Conservation (phyloP, 2,888 invertebrate species). For the Cephus pygmeus region DNA sequence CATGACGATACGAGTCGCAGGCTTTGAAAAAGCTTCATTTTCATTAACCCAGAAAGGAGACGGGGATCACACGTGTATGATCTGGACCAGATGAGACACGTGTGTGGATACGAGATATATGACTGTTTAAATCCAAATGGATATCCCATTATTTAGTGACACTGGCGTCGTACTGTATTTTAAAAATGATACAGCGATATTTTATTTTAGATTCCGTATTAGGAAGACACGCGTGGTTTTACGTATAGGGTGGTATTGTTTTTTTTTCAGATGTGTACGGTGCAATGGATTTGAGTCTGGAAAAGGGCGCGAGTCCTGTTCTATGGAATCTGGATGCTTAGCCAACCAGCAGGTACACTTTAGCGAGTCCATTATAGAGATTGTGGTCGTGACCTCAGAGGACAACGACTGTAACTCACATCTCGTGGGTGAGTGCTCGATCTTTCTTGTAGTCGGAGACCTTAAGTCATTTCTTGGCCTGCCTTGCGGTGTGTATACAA, state of each 20-base stretch:
- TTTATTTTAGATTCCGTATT: neutral
- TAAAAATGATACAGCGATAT: neutral
- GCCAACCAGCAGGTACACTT: slow-evolving; percentile 42
- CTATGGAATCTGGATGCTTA: neutral
- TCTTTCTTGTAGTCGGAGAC: slow-evolving; percentile 32
- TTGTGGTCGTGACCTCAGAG: slow-evolving; percentile 57
- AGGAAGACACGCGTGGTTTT: neutral
- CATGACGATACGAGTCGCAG: neutral
- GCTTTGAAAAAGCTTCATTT: neutral
- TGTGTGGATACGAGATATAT: neutral
- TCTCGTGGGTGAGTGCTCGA: slow-evolving; percentile 33
- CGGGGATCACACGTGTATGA: neutral
- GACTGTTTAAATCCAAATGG: neutral
- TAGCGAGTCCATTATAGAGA: slow-evolving; percentile 63
- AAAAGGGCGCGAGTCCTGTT: neutral
- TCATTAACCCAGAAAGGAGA: neutral
- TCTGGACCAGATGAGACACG: neutral
- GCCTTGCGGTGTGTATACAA: slow-evolving; percentile 23
- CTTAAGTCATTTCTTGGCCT: slow-evolving; percentile 28
- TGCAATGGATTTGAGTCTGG: too few relatives aligned
- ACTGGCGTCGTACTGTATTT: neutral
- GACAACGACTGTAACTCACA: slow-evolving; percentile 36
- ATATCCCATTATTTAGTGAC: neutral
- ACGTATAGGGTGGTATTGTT: neutral
- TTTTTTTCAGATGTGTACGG: neutral